Percentiles rank a stretch among this genome's conserved stretches.
Evolutionary conservation across 2,113 vertebrate genomes (phyloP).

Genomic region (Hassar affinis): DNA sequence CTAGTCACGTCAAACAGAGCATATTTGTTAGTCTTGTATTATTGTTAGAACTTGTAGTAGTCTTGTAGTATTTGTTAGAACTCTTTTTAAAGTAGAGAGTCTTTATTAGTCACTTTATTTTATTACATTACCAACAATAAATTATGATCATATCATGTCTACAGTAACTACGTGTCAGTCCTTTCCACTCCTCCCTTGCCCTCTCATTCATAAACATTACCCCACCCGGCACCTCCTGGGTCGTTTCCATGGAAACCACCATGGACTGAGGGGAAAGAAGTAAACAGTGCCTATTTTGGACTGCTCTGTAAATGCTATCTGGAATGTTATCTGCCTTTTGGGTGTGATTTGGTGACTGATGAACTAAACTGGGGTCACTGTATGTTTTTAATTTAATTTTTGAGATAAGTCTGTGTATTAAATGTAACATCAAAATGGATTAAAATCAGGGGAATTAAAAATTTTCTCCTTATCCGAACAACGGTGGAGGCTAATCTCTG

Average conservation of each 20-base stretch:
- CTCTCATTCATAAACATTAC: conserved; percentile 48
- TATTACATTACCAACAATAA: too few relatives aligned
- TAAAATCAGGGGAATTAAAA: not conserved
- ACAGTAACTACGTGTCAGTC: not conserved
- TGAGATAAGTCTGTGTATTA: not conserved
- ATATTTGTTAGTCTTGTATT: too few relatives aligned
- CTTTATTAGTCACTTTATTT: too few relatives aligned
- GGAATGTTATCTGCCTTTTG: not conserved
- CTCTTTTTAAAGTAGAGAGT: too few relatives aligned
- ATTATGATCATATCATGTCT: not conserved
- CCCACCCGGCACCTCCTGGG: conserved; percentile 23
- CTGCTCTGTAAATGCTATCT: not conserved
- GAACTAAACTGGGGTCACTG: not conserved
- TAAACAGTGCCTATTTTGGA: not conserved
- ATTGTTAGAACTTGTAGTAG: too few relatives aligned
- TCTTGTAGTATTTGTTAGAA: too few relatives aligned
- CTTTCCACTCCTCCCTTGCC: not conserved
- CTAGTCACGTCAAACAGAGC: not conserved
- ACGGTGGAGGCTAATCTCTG: not conserved
- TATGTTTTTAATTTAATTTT: not conserved
- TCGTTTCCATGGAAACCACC: conserved; percentile 39
- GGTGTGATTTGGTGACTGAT: not conserved
- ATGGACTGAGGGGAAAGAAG: not conserved
- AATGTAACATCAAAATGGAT: not conserved
- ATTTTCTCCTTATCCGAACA: not conserved